A percentile compares a stretch with the other conserved stretches of the same genome.
Conservation (phyloP, 2,113 vertebrate species). For the Pithys albifrons region DNA sequence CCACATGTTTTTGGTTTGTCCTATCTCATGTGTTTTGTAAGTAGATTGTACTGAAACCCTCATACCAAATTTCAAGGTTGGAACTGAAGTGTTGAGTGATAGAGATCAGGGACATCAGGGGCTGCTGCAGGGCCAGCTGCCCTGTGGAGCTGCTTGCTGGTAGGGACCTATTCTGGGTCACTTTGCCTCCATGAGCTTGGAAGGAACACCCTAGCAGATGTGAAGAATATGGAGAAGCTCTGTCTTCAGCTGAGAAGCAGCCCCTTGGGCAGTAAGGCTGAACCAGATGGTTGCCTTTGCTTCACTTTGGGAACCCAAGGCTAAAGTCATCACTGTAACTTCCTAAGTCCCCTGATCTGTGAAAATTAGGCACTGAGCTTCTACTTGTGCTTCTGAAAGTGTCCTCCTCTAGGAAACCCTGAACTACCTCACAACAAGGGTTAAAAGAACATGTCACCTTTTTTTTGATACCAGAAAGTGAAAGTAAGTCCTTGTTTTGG, state of each 20-base stretch:
- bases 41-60: background rate
- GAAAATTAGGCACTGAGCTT: background rate
- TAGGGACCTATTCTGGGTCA: background rate
- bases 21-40: background rate
- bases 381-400: background rate
- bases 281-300: background rate
- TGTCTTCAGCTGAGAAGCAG: background rate
- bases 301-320: background rate
- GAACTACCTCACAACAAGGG: background rate
- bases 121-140: background rate
- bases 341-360: background rate
- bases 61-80: background rate
- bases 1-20: background rate
- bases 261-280: background rate
- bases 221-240: background rate
- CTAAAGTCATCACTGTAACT: background rate
- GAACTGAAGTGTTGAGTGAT: background rate
- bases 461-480: background rate
- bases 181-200: background rate
- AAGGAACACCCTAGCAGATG: background rate
- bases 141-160: background rate
- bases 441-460: background rate
- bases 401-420: background rate
- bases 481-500: background rate
- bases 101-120: background rate